phyloP scores from a whole-genome alignment of 2,888 invertebrate genomes.

The Lucinisca nassula region DNA sequence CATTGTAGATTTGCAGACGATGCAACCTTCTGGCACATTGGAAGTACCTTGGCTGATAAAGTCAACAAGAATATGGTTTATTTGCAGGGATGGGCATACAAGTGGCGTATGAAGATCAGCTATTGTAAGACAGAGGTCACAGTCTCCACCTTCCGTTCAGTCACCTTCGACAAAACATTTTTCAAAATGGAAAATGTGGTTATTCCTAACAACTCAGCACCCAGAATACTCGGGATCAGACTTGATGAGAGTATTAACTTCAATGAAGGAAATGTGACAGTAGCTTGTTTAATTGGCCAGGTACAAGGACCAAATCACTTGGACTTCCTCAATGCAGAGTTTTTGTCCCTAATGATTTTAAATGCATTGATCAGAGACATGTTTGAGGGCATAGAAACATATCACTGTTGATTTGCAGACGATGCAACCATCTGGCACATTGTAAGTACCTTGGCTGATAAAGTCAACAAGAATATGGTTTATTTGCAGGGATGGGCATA shows the following conservation, averaged over 20 bases:
- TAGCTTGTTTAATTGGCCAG: too few species aligned
- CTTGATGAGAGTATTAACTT: background rate
- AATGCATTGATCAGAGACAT: background rate
- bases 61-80: background rate
- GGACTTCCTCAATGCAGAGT: too few species aligned
- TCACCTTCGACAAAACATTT: background rate
- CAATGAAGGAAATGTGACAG: too few species aligned
- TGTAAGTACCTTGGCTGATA: background rate
- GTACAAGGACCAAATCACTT: too few species aligned
- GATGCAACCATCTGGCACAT: background rate
- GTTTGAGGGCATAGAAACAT: background rate
- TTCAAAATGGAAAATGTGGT: background rate
- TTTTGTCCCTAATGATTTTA: too few species aligned
- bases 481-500: background rate
- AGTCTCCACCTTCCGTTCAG: background rate
- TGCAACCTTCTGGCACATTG: background rate
- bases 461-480: background rate
- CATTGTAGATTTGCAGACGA: background rate
- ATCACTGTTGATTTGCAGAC: background rate
- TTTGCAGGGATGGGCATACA: background rate
- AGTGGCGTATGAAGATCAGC: background rate
- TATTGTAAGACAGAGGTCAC: background rate
- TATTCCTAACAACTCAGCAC: background rate
- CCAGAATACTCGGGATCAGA: background rate
- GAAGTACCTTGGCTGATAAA: background rate